These are phyloP conservation scores for Vimba vimba DNA, from an alignment of 2,113 vertebrate species.

Conservation along the genomic window DNA sequence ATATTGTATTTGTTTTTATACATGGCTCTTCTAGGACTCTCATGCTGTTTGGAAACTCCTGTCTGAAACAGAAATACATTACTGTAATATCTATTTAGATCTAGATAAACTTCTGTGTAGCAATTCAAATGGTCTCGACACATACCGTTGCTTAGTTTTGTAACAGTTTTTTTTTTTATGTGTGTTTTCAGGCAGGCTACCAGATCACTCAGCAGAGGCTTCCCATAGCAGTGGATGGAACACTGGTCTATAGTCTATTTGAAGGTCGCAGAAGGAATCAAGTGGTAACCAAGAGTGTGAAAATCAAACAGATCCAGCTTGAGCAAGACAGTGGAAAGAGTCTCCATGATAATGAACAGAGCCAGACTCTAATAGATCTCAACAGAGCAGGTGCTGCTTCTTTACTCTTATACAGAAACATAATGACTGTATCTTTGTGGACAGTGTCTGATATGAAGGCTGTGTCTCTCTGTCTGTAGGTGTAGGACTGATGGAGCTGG, in stretches of 20 bases:
- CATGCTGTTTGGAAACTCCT: neutral
- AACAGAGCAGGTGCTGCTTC: constrained; percentile 89
- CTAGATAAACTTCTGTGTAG: neutral
- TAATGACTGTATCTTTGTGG: neutral
- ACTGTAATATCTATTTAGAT: neutral
- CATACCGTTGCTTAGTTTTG: neutral
- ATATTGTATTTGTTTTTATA: neutral
- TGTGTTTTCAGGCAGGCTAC: constrained; percentile 88
- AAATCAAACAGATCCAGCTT: constrained; percentile 94
- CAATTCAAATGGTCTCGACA: neutral
- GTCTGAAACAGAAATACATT: neutral
- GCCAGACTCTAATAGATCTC: constrained; percentile 91
- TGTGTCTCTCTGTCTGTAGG: constrained; percentile 72
- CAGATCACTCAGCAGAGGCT: constrained; percentile 96
- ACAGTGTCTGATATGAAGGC: neutral
- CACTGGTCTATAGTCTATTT: constrained; percentile 79
- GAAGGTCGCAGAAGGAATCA: constrained; percentile 74
- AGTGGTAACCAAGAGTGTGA: constrained; percentile 79
- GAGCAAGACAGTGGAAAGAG: constrained; percentile 99
- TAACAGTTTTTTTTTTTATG: constrained; percentile 31
- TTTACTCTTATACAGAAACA: constrained; percentile 9
- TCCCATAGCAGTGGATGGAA: constrained; percentile 88
- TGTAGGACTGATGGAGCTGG: constrained; percentile 95
- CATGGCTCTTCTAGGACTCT: neutral
- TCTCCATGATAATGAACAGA: constrained; percentile 85